Evolutionary conservation across 2,797 vertebrate genomes (phyloP).

Genomic region (Xenopus petersii): DNA sequence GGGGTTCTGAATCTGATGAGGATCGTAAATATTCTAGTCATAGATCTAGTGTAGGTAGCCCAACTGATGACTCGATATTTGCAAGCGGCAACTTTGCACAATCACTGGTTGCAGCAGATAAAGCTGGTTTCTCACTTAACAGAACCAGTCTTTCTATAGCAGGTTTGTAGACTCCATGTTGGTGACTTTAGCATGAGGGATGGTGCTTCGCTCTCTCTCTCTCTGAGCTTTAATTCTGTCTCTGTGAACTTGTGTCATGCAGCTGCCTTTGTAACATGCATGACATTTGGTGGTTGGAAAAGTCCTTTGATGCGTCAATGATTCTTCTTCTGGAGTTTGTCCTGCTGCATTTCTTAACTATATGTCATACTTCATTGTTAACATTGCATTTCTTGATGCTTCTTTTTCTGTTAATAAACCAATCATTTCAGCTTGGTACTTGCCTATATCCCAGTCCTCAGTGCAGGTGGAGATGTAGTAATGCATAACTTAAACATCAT

Average conservation of each 20-base stretch:
- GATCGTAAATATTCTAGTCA: constrained; percentile 93
- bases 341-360: neutral
- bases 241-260: constrained; percentile 22
- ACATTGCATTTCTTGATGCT: constrained; percentile 33
- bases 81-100: constrained; percentile 93
- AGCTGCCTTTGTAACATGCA: constrained; percentile 57
- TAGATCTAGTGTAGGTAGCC: constrained; percentile 94
- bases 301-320: neutral
- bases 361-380: constrained; percentile 38
- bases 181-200: constrained; percentile 63
- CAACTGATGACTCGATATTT: constrained; percentile 94
- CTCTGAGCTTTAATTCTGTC: constrained; percentile 47
- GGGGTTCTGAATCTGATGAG: constrained; percentile 95
- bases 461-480: too few relatives aligned
- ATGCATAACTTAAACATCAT: too few relatives aligned
- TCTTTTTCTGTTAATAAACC: too few relatives aligned
- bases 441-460: too few relatives aligned
- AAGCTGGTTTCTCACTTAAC: constrained; percentile 92
- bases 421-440: too few relatives aligned
- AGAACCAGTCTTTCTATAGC: constrained; percentile 93
- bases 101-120: constrained; percentile 93
- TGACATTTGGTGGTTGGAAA: constrained; percentile 54
- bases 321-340: too few relatives aligned
- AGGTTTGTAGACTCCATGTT: constrained; percentile 82
- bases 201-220: constrained; percentile 43